Percentiles rank a stretch among this genome's conserved stretches.
Evolutionary conservation across 2,888 invertebrate genomes (phyloP).

Genomic region (Lepidocyrtoides sp.): DNA sequence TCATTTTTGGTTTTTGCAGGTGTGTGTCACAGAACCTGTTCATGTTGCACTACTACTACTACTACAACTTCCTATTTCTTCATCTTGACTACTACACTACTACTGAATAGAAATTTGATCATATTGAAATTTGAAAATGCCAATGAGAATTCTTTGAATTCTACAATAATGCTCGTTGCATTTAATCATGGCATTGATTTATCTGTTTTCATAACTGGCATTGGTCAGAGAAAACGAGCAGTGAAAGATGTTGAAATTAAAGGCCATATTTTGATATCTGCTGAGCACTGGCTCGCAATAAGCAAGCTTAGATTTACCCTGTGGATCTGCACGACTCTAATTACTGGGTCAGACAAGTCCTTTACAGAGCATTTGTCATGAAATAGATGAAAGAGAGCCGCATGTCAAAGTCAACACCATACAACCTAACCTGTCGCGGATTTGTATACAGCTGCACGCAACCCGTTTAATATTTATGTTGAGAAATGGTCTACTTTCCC

Average conservation of each 20-base stretch:
- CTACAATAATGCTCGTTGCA: constrained; percentile 33
- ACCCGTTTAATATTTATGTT: constrained; percentile 30
- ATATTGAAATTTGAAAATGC: constrained; percentile 52
- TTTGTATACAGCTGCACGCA: constrained; percentile 6
- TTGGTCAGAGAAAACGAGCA: constrained; percentile 1
- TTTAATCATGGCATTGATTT: neutral
- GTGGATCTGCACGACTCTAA: constrained; percentile 22
- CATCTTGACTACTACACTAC: constrained; percentile 66
- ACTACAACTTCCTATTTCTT: constrained; percentile 63
- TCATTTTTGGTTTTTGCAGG: constrained; percentile 60
- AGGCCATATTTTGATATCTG: constrained; percentile 10
- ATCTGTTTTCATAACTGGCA: neutral
- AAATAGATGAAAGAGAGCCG: neutral
- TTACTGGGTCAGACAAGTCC: constrained; percentile 5
- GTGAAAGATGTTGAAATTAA: neutral
- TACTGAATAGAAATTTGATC: constrained; percentile 58
- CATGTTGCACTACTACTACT: constrained; percentile 71
- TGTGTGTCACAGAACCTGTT: constrained; percentile 74
- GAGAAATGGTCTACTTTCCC: constrained; percentile 15
- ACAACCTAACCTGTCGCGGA: neutral
- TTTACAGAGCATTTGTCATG: neutral
- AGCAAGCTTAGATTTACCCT: constrained; percentile 31
- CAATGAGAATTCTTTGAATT: constrained; percentile 50
- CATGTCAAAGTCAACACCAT: constrained; percentile 31
- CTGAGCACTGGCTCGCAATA: neutral